Conservation (phyloP, 2,113 vertebrate species). For the Anguilla japonica region DNA sequence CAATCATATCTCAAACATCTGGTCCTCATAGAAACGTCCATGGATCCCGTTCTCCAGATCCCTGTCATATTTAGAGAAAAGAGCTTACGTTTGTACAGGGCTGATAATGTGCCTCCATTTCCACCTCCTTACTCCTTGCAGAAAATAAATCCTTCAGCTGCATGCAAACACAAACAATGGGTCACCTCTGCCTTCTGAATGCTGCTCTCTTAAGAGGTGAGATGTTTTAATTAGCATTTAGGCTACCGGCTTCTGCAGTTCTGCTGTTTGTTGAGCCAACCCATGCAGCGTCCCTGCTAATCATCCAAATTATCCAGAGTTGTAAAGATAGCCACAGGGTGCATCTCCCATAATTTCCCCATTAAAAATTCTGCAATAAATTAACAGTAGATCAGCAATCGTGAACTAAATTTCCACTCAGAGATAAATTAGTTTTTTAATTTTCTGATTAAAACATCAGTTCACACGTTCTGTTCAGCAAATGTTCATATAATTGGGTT, state of each 20-base stretch:
- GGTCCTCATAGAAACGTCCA: slow-evolving; percentile 59
- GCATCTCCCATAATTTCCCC: slow-evolving; percentile 18
- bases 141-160: slow-evolving; percentile 51
- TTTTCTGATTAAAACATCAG: slow-evolving; percentile 32
- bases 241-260: slow-evolving; percentile 18
- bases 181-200: slow-evolving; percentile 10
- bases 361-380: slow-evolving; percentile 9
- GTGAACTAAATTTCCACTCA: background rate
- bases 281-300: slow-evolving; percentile 24
- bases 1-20: slow-evolving; percentile 64
- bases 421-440: slow-evolving; percentile 7
- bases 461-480: background rate
- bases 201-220: slow-evolving; percentile 21
- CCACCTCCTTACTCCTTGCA: slow-evolving; percentile 52
- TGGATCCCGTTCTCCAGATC: slow-evolving; percentile 65
- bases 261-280: slow-evolving; percentile 23
- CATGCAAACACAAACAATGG: slow-evolving; percentile 40
- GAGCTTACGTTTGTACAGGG: slow-evolving; percentile 65
- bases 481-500: background rate
- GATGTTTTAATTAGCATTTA: slow-evolving; percentile 48
- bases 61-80: slow-evolving; percentile 50
- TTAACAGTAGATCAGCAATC: slow-evolving; percentile 9
- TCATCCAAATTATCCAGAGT: slow-evolving; percentile 36
- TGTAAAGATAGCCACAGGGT: slow-evolving; percentile 22
- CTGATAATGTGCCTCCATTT: slow-evolving; percentile 62